Evolutionary conservation across 2,797 vertebrate species (phyloP).

Genomic region (Setipinna tenuifilis): DNA sequence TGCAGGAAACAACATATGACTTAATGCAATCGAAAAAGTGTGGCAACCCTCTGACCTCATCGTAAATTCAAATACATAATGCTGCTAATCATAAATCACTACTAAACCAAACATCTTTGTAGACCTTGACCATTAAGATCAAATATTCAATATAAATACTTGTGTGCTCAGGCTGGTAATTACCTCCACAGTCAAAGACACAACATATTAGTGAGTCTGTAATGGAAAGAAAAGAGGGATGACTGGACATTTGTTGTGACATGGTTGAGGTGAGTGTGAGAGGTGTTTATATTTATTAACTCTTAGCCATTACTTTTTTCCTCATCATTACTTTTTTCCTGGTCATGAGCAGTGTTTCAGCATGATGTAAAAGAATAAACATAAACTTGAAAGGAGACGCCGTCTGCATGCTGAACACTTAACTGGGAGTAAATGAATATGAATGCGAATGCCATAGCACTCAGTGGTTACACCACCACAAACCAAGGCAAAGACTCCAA

Average conservation of each 20-base stretch:
- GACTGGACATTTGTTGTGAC: neutral
- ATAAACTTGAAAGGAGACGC: neutral
- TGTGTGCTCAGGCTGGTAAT: neutral
- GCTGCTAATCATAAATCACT: neutral
- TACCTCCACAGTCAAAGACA: neutral
- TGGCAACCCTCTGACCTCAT: neutral
- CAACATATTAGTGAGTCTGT: neutral
- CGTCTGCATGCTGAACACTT: neutral
- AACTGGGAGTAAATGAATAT: neutral
- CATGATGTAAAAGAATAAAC: conserved; percentile 9
- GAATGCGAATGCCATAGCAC: neutral
- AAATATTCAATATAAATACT: neutral
- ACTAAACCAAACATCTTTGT: neutral
- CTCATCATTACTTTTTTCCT: neutral
- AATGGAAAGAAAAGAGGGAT: neutral
- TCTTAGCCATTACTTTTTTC: neutral
- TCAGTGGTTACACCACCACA: neutral
- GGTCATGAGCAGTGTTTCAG: neutral
- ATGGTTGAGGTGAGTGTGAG: neutral
- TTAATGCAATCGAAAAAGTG: neutral
- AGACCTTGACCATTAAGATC: neutral
- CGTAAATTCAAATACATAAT: neutral
- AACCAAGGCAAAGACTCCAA: neutral
- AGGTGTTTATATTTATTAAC: neutral
- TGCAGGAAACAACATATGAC: neutral